phyloP scores from a whole-genome alignment of 2,113 vertebrate species.

The Erpornis zantholeuca region DNA sequence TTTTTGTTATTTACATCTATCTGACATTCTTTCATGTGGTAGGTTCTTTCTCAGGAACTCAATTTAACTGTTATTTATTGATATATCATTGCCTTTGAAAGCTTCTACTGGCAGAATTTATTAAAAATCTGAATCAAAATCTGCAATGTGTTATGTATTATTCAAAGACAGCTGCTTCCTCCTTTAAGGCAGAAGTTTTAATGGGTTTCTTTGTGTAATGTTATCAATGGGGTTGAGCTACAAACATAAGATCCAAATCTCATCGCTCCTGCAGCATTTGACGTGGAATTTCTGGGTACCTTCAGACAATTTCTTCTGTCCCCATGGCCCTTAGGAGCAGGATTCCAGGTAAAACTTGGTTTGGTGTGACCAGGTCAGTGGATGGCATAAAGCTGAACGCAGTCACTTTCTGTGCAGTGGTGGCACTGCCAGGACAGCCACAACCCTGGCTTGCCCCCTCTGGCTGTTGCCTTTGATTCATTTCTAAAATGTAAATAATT shows the following conservation, averaged over 20 bases:
- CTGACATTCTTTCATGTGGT: constrained; percentile 78
- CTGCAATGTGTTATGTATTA: background rate
- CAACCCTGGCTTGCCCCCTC: background rate
- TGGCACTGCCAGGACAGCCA: background rate
- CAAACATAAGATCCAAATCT: background rate
- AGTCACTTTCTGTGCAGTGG: background rate
- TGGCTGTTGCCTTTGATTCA: background rate
- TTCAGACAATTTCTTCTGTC: background rate
- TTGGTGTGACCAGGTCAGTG: background rate
- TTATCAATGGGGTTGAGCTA: background rate
- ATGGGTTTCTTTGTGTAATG: background rate
- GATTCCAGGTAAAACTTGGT: background rate
- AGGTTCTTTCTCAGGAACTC: constrained; percentile 87
- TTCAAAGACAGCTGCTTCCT: background rate
- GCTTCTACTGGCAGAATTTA: constrained; percentile 84
- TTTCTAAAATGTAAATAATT: background rate
- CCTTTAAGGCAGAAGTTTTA: background rate
- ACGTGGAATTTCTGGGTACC: background rate
- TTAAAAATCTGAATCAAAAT: constrained; percentile 71
- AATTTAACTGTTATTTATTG: constrained; percentile 87
- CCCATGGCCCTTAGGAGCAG: background rate
- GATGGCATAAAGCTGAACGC: background rate
- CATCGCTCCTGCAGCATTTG: background rate
- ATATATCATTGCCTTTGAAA: constrained; percentile 83
- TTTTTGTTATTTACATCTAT: constrained; percentile 75